Evolutionary conservation across 1,140 invertebrate genomes (phyloP), one percentile per base, ranked within the genome.

Genomic region (Pomacea maculata): DNA sequence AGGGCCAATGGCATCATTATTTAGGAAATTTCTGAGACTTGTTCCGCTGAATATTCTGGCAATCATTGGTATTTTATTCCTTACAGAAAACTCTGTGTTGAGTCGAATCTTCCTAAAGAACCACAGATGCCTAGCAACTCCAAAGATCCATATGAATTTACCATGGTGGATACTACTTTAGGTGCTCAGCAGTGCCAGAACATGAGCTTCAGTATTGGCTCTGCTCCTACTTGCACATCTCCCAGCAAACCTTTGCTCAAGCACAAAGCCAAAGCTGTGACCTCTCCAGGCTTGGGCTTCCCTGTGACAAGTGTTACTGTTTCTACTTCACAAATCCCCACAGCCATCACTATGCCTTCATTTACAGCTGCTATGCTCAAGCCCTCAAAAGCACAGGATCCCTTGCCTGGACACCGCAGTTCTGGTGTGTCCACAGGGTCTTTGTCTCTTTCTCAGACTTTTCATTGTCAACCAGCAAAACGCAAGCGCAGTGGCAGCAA

Each of bases 121-220:
- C 77, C 85, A 54, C 87, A 88, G 71, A 73, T 82, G 71, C 29
- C 74, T 6, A 84, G 82, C 63, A 87, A 83, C 74, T 87, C 86
- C 52, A 85, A 87, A 75, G 89, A 90, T 80, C 89, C 89, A 0
- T 90, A 90, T 82, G 89, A 89, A 67, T 90, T 90, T 80, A 87
- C 84, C 61, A 78, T 84, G 64, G 65, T 88, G 55, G 88, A 90
- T 77, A 78, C 78, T 68, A 75, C 81, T 45, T 77, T 80, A 75
- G 78, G 70, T n/a, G 83, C 84, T 54, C 82, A 82, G 81, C 15
- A 86, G 77, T 72, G 61, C 81, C 77, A 82, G 78, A 80, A 79
- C 83, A 73, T 85, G 82, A 75, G 80, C 82, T 74, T 74, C 17
- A 77, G 82, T 75, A 79, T 75, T 29, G 57, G 78, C 25, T 64